Evolutionary conservation across 2,888 invertebrate genomes (phyloP), one percentile per base, ranked within the genome.

Genomic region (Ferrisia virgata): DNA sequence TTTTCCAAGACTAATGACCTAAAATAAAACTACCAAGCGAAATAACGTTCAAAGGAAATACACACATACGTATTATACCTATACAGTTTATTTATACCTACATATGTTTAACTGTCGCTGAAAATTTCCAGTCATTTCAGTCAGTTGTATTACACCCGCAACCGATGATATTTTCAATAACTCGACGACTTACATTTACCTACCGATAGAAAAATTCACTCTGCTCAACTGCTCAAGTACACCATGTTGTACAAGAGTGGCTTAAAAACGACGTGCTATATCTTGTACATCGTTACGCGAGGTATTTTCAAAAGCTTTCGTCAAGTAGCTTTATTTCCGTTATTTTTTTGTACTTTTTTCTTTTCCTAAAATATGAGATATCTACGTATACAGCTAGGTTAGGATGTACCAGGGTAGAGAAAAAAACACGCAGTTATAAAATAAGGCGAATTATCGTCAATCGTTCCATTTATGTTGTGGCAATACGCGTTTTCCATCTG

Each of bases 291-390:
- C 72, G 72, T 33, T 76, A 36, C 36, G 53, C 13, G 18, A 36
- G 28, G 72, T 36, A 76, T 64, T 64, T 64, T 64, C 28, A 64
- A 64, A 64, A 64, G 64, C 28, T 28, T n/a, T 64, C 64, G 15
- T 64, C 64, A 18, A 64, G 64, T 76, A 76, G 72, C 72, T 33
- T 33, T 76, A 36, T 76, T 76, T 76, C 72, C 72, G 33, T 76
- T 76, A 15, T 43, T 43, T 4, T 64, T 64, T 64, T 8, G 11
- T 39, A 39, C 6, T 11, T 28, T 28, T 64, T 28, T 64, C 28
- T 64, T 64, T 64, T 64, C 15, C 64, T 64, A 64, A 64, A 64
- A 64, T 64, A 64, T 64, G 64, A 28, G 28, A 64, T 28, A 64
- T 64, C 64, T 28, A 28, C 13, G 53, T 64, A 28, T 28, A 64